phyloP scores from a whole-genome alignment of 2,888 invertebrate genomes.

The Drosophila affinis region DNA sequence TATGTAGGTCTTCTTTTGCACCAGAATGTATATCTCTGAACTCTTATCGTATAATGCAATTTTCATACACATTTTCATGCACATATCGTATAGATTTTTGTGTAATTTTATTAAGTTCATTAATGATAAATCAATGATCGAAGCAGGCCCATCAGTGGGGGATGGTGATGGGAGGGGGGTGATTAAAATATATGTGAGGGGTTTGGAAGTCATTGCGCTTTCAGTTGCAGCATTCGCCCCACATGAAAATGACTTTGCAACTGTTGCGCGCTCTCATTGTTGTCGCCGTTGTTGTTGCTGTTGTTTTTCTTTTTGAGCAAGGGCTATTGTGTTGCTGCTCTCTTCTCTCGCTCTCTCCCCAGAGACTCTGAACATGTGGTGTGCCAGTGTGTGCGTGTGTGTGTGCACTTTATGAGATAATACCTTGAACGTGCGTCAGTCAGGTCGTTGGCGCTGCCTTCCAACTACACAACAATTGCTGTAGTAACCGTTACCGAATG shows the following conservation, averaged over 20 bases:
- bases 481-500: conserved; percentile 40
- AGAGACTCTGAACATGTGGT: neutral
- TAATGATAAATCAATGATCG: conserved; percentile 53
- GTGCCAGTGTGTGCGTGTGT: conserved; percentile 13
- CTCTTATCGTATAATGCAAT: neutral
- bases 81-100: neutral
- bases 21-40: neutral
- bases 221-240: conserved; percentile 41
- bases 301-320: conserved; percentile 37
- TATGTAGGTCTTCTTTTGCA: neutral
- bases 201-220: conserved; percentile 42
- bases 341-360: neutral
- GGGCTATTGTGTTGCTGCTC: conserved; percentile 40
- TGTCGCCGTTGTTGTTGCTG: conserved; percentile 28
- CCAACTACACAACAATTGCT: conserved; percentile 59
- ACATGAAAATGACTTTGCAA: conserved; percentile 61
- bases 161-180: too few species aligned
- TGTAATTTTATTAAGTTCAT: conserved; percentile 16
- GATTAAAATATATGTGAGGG: neutral
- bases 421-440: conserved; percentile 79
- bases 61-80: neutral
- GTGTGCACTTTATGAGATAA: conserved; percentile 68
- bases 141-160: conserved; percentile 3
- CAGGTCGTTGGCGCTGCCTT: conserved; percentile 73
- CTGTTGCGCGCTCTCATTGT: conserved; percentile 65